Percentiles rank a stretch among this genome's conserved stretches.
Evolutionary conservation across 2,797 vertebrate species (phyloP).

Genomic region (Chanos chanos): DNA sequence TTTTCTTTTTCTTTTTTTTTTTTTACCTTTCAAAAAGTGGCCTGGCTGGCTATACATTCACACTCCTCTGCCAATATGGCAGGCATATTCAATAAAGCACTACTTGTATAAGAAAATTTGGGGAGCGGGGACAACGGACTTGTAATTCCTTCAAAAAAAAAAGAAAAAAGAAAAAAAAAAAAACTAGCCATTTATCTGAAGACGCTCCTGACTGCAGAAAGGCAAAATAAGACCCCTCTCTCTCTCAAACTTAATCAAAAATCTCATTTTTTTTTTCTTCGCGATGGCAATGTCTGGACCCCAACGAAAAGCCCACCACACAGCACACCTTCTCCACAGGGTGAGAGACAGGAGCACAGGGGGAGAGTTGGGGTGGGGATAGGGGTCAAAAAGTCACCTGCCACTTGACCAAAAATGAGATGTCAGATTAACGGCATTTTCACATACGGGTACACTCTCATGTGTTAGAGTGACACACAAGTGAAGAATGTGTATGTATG

Average conservation of each 20-base stretch:
- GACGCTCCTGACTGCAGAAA: too few species aligned
- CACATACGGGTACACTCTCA: neutral
- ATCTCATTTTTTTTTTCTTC: too few species aligned
- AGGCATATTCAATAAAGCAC: conserved; percentile 63
- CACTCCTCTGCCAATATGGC: conserved; percentile 76
- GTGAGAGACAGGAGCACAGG: too few species aligned
- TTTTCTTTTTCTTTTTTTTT: conserved; percentile 51
- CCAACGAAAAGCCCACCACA: too few species aligned
- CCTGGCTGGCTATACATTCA: conserved; percentile 73
- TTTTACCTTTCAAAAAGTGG: conserved; percentile 52
- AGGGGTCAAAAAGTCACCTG: too few species aligned
- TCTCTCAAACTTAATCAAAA: too few species aligned
- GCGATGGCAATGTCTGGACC: too few species aligned
- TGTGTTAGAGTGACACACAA: conserved; percentile 14
- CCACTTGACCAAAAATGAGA: too few species aligned
- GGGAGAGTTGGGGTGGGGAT: too few species aligned
- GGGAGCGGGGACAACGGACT: neutral
- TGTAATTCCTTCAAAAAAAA: conserved; percentile 28
- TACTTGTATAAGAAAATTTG: conserved; percentile 44
- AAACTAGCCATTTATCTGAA: too few species aligned
- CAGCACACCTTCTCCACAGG: too few species aligned
- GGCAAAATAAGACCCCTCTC: too few species aligned
- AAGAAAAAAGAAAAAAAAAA: conserved; percentile 1
- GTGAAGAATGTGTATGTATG: conserved; percentile 20
- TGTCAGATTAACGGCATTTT: conserved; percentile 17